A percentile compares a stretch with the other conserved stretches of the same genome.
phyloP scores from a whole-genome alignment of 2,113 vertebrate genomes.

The human region GRCh38 chr6:24287501-24288000 shows the following conservation, averaged over 20 bases:
- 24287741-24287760: neutral
- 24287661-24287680: neutral
- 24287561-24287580: neutral
- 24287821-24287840: neutral
- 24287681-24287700: neutral
- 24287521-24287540: neutral
- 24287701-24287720: neutral
- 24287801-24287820: neutral
- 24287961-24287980: neutral
- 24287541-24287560: neutral
- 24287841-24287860: neutral
- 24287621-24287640: fast-evolving
- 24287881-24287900: neutral
- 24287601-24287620: neutral
- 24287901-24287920: neutral
- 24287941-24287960: neutral
- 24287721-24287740: neutral
- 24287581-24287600: neutral
- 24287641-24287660: neutral
- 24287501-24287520: neutral
- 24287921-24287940: neutral
- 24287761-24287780: neutral
- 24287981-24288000: neutral
- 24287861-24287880: neutral
- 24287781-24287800: neutral